Evolutionary conservation across 2,888 invertebrate species (phyloP), one percentile per base, ranked within the genome.

Genomic region (Pandemis cinnamomeana): DNA sequence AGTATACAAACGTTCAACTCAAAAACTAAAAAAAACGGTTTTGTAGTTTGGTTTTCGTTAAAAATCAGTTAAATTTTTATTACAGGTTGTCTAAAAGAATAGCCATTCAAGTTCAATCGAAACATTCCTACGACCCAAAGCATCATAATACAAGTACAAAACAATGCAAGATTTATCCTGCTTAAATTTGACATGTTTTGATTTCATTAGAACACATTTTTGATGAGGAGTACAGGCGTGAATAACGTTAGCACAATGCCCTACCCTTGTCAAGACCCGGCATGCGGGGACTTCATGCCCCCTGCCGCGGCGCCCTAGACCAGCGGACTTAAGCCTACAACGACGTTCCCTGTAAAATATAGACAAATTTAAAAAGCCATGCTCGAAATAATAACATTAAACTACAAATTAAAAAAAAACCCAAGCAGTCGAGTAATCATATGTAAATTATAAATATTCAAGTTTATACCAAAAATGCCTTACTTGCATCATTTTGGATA

Each of bases 201-300:
- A 71, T 75, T 67, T 64, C 64, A 76, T 62, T 75, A 72, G 70
- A 66, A 67, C 55, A 72, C 67, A 55, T 53, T 71, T 71, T 70
- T 70, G 70, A 61, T 67, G 60, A 75, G 67, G 74, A 73, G 66
- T 69, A 48, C 36, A 46, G 62, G 75, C 71, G 53, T 72, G 68
- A 72, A 61, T 68, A 72, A 79, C 78, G 78, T 78, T 81, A 79
- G 79, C 78, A 84, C 83, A 83, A 83, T 81, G 81, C 77, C 75
- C 83, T 86, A 92, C 92, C 92, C 92, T 89, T 89, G 89, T 92
- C 92, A 92, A 5, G 81, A 77, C 85, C 4, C 41, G 91, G 89
- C 89, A 90, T 90, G 91, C 89, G 85, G 87, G 80, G 84, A 87
- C 87, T 89, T 90, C 88, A 91, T 91, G 90, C 15, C 70, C 48